phyloP scores from a whole-genome alignment of 1,140 invertebrate species.

The Neocloeon triangulifer region DNA sequence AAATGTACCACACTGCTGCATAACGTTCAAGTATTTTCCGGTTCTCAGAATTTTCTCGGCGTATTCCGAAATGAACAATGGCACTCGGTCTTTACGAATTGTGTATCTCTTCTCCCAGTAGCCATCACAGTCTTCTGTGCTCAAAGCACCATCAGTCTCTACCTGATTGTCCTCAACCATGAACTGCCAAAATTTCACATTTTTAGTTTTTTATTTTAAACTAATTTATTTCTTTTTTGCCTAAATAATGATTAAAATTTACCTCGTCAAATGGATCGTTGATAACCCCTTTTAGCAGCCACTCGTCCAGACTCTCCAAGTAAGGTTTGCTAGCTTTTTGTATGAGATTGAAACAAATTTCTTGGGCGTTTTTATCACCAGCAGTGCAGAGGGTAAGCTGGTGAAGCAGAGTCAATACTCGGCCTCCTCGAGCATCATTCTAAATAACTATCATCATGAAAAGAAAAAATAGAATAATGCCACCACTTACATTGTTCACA shows the following conservation, averaged over 20 bases:
- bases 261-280: slow-evolving; percentile 71
- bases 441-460: slow-evolving; percentile 16
- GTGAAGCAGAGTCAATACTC: slow-evolving; percentile 63
- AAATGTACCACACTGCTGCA: slow-evolving; percentile 67
- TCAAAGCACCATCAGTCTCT: slow-evolving; percentile 35
- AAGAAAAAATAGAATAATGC: slow-evolving; percentile 1
- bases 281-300: slow-evolving; percentile 89
- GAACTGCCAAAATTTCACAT: slow-evolving; percentile 30
- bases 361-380: slow-evolving; percentile 44
- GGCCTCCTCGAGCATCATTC: slow-evolving; percentile 58
- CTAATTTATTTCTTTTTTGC: background rate
- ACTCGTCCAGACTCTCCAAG: slow-evolving; percentile 75
- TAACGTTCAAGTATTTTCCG: slow-evolving; percentile 95
- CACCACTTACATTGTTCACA: too few species aligned
- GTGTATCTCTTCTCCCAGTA: slow-evolving; percentile 92
- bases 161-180: slow-evolving; percentile 80
- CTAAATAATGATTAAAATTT: slow-evolving; percentile 6
- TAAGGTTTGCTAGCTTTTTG: slow-evolving; percentile 67
- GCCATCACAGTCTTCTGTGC: slow-evolving; percentile 66
- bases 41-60: slow-evolving; percentile 79
- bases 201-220: background rate
- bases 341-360: slow-evolving; percentile 52
- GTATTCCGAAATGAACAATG: slow-evolving; percentile 63
- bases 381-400: slow-evolving; percentile 55
- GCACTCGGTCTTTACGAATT: slow-evolving; percentile 57